Base-by-base conservation (phyloP, 1,140 invertebrate genomes). In the Neomicropteryx cornuta region DNA sequence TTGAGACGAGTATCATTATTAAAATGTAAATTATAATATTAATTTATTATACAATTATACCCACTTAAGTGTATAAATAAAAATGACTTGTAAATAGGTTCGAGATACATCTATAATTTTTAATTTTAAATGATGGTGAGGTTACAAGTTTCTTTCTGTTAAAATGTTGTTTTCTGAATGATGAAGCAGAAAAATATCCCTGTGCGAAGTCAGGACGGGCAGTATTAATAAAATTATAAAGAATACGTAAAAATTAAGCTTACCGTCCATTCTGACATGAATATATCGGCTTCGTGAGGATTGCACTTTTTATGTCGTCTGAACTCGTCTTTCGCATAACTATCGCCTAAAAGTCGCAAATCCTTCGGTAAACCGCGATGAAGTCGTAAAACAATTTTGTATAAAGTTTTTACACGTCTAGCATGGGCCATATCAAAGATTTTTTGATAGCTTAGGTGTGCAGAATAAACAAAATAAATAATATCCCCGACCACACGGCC, bases 221-320 rank as follows among this genome's bases (percentile, higher is more conserved):
- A 27, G 23, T 27, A 13, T 27, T 8, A 8, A 24, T 11, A 5
- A 16, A 28, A 10, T 13, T 27, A 19, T 10, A 16, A 10, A 39
- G 5, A 24, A n/a, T 17, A 43, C 21, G 36, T 18, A 13, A 32
- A 32, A 8, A 10, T 43, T 41, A 31, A 44, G 68, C 75, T 76
- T 69, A 92, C 89, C 27, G 83, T 80, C 91, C 91, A 96, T 68
- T 91, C 89, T 19, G 73, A 76, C 58, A 94, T 75, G 56, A 96
- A 95, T 41, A 83, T 66, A 18, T 70, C 56, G 8, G 84, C 73
- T 58, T 89, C 81, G 33, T 71, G 60, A 8, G 68, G 60, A 37
- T 71, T 75, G 44, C 83, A 88, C n/a, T 69, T 75, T 56, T 91
- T 87, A 55, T 95, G 89, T 33, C 83, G 63, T 48, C 76, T 77